A percentile compares a stretch with the other conserved stretches of the same genome.
Conservation (phyloP, 2,888 invertebrate genomes). For the Julus scandinavius region DNA sequence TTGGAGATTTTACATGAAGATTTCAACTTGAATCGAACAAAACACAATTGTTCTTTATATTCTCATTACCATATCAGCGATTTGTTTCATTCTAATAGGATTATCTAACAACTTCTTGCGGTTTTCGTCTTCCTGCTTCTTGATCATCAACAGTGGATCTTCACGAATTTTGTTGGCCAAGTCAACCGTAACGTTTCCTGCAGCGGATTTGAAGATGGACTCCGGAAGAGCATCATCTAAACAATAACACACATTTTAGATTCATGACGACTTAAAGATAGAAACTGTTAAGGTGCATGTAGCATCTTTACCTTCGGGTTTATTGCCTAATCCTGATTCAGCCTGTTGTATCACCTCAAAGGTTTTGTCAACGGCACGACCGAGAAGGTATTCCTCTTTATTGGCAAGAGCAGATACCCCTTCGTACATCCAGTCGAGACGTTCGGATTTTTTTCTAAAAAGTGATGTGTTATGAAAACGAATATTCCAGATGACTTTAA, state of each 20-base stretch:
- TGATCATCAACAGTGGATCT: conserved; percentile 90
- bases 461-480: background rate
- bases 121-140: conserved; percentile 89
- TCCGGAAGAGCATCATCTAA: conserved; percentile 67
- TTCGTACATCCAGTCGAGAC: conserved; percentile 68
- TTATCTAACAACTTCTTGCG: conserved; percentile 86
- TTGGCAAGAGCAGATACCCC: conserved; percentile 73
- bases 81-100: conserved; percentile 87
- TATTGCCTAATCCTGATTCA: conserved; percentile 64
- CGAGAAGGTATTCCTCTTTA: conserved; percentile 88
- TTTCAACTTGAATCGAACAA: background rate
- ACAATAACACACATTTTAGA: background rate
- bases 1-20: conserved; percentile 55
- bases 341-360: conserved; percentile 74
- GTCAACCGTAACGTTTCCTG: conserved; percentile 75
- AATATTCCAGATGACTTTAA: conserved; percentile 50
- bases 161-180: conserved; percentile 89
- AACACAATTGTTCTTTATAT: background rate
- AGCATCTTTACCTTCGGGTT: conserved; percentile 48
- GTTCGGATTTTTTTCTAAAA: conserved; percentile 54
- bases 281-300: background rate
- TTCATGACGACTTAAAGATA: background rate
- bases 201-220: conserved; percentile 69
- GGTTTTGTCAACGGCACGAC: conserved; percentile 82
- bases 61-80: conserved; percentile 77